A percentile compares a stretch with the other conserved stretches of the same genome.
Evolutionary conservation across 2,113 vertebrate genomes (phyloP).

Genomic region (Lepus timidus): DNA sequence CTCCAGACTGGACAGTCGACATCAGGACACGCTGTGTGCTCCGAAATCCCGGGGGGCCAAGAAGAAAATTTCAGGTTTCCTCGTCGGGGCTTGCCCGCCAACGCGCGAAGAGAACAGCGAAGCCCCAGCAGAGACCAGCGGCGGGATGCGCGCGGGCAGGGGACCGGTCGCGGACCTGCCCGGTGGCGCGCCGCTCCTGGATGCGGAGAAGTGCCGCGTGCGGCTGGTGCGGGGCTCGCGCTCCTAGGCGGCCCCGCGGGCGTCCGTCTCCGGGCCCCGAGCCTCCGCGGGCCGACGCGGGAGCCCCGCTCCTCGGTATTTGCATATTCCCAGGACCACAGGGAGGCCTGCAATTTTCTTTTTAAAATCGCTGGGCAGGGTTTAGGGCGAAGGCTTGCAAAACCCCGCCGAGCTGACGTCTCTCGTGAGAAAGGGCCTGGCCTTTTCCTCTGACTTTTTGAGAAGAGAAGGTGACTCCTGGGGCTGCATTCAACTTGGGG

Average conservation of each 20-base stretch:
- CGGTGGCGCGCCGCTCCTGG: background rate
- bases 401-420: constrained; percentile 56
- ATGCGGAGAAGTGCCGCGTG: background rate
- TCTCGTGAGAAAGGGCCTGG: constrained; percentile 76
- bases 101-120: background rate
- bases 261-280: background rate
- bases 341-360: constrained; percentile 75
- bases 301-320: constrained; percentile 49
- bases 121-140: background rate
- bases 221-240: fast-evolving
- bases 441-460: constrained; percentile 83
- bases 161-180: background rate
- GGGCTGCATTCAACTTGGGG: constrained; percentile 53
- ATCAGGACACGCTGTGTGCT: background rate
- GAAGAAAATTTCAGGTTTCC: background rate
- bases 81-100: background rate
- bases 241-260: constrained; percentile 61
- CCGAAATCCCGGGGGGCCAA: background rate
- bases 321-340: constrained; percentile 68
- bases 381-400: constrained; percentile 63
- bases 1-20: constrained; percentile 2
- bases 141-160: background rate
- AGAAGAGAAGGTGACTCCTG: constrained; percentile 68
- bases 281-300: background rate
- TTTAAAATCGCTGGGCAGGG: constrained; percentile 46